Evolutionary conservation across 1,140 invertebrate species (phyloP).

Genomic region (Homarus americanus): DNA sequence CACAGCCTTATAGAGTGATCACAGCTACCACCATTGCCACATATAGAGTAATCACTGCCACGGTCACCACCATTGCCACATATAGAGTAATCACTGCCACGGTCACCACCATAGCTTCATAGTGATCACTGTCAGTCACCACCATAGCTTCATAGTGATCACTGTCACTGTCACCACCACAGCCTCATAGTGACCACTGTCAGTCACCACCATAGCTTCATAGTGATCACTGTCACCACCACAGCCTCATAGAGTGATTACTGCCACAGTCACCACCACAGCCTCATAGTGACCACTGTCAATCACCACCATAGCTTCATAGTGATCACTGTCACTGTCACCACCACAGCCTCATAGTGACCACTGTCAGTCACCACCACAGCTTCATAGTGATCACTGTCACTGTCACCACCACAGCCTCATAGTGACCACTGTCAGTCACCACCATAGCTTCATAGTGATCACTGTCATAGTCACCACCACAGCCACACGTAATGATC

Average conservation of each 20-base stretch:
- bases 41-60: neutral
- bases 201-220: too few species aligned
- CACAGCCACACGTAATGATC: neutral
- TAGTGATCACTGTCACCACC: too few species aligned
- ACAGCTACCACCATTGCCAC: neutral
- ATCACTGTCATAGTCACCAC: neutral
- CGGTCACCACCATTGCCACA: neutral
- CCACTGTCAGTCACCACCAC: neutral
- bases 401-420: neutral
- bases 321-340: neutral
- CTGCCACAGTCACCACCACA: too few species aligned
- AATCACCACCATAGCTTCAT: too few species aligned
- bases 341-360: neutral
- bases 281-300: too few species aligned
- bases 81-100: neutral
- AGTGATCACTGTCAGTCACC: too few species aligned
- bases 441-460: neutral
- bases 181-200: too few species aligned
- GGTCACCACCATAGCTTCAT: neutral
- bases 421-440: neutral
- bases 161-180: too few species aligned
- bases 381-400: neutral
- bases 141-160: too few species aligned
- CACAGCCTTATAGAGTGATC: neutral
- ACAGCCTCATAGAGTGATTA: too few species aligned